Evolutionary conservation across 2,888 invertebrate genomes (phyloP), one percentile per base, ranked within the genome.

Genomic region (Pterostichus niger): DNA sequence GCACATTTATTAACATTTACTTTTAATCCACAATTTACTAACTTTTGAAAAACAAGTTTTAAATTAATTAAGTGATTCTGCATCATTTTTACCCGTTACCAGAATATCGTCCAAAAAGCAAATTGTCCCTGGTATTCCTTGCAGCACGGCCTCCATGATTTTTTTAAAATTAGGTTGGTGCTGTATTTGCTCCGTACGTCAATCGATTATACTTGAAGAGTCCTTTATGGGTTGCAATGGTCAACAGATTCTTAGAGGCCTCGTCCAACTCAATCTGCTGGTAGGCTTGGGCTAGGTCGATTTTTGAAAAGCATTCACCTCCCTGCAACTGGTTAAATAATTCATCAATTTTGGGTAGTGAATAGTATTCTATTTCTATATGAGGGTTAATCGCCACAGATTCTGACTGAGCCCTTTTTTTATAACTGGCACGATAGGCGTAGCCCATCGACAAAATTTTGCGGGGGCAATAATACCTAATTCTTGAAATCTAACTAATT

Each of bases 81-180:
- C 59, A 31, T 86, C 85, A 84, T 85, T 79, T 9, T 73, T 54
- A n/a, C 85, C 87, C 46, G 85, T 86, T 7, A 85, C 85, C 79
- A 71, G 84, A 33, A 84, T 84, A 46, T 84, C 84, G 13, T 84
- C 78, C 2, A 84, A 15, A 15, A 86, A 88, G 9, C 86, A 85
- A n/a, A 84, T 83, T 17, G 87, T 86, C 0, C 87, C 87, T 44
- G 84, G 84, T 35, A 87, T 85, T 31, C 85, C 86, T 9, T 84
- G 54, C 3, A 87, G n/a, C 10, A 86, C 11, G 54, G 85, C 84
- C 76, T 87, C 86, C 84, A 88, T 87, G 9, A 84, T 54, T 6
- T 87, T 68, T 84, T 88, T 87, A 84, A 85, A 88, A 44, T 85
- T 86, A 6, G 31, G 87, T 88, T 71, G 86, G 84, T 1, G 86